phyloP scores from a whole-genome alignment of 2,113 vertebrate genomes.

The Tretioscincus oriximinensis region DNA sequence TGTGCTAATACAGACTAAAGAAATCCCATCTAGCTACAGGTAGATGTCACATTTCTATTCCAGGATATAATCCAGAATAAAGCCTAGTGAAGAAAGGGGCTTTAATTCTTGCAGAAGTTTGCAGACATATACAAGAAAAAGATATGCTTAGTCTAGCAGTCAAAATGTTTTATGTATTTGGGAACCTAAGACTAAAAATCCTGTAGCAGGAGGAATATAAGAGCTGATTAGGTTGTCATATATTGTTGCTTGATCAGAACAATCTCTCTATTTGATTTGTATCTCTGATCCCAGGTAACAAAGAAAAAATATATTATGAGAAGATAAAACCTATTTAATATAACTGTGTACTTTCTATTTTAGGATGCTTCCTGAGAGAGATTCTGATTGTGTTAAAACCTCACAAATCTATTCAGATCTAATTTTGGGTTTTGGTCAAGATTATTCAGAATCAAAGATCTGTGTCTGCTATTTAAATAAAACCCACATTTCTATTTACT shows the following conservation, averaged over 20 bases:
- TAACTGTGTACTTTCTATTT: too few species aligned
- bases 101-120: not conserved
- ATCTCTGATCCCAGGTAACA: not conserved
- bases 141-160: not conserved
- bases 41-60: too few species aligned
- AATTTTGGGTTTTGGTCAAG: too few species aligned
- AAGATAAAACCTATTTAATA: too few species aligned
- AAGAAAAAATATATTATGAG: not conserved
- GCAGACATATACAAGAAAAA: not conserved
- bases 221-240: not conserved
- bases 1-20: too few species aligned
- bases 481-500: not conserved
- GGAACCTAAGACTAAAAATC: not conserved
- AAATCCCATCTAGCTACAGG: too few species aligned
- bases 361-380: too few species aligned
- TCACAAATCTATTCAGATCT: too few species aligned
- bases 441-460: not conserved
- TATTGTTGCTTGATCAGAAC: not conserved
- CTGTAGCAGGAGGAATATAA: not conserved
- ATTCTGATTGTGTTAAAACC: too few species aligned
- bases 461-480: not conserved
- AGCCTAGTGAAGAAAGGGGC: not conserved
- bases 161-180: not conserved
- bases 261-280: not conserved
- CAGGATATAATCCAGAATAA: too few species aligned